These are phyloP conservation scores for Hoplodrina ambigua DNA, from an alignment of 2,888 invertebrate species.

Conservation along the genomic window DNA sequence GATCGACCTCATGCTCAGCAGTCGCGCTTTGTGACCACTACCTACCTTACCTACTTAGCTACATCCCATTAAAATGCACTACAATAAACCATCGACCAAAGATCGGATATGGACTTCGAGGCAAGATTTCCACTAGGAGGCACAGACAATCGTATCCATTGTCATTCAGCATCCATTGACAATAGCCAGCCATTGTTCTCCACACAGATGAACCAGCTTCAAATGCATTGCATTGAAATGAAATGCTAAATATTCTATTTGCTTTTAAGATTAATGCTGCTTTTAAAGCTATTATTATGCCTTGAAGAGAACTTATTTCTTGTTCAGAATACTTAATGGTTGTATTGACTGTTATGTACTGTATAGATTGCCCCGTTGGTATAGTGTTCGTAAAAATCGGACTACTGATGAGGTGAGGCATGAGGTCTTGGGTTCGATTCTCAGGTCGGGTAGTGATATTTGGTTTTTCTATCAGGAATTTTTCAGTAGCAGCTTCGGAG, in stretches of 20 bases:
- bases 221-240: conserved; percentile 40
- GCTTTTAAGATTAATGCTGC: conserved; percentile 18
- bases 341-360: too few species aligned
- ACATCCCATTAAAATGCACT: not conserved
- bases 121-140: conserved; percentile 50
- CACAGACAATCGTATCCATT: conserved; percentile 46
- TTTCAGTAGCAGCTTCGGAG: too few species aligned
- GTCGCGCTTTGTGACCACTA: too few species aligned
- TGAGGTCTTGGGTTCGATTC: too few species aligned
- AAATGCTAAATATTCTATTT: conserved; percentile 50
- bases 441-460: too few species aligned
- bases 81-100: conserved; percentile 11
- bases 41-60: too few species aligned
- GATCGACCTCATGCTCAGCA: too few species aligned
- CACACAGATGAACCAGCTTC: conserved; percentile 28
- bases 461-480: too few species aligned
- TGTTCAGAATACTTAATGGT: not conserved
- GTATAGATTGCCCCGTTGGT: too few species aligned
- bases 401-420: too few species aligned
- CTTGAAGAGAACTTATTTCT: not conserved
- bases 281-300: not conserved
- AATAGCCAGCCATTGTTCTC: conserved; percentile 41
- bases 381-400: too few species aligned
- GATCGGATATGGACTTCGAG: conserved; percentile 39
- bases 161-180: conserved; percentile 47